Base-by-base conservation (phyloP, 2,113 vertebrate species). In the Sporophila hypoxantha region DNA sequence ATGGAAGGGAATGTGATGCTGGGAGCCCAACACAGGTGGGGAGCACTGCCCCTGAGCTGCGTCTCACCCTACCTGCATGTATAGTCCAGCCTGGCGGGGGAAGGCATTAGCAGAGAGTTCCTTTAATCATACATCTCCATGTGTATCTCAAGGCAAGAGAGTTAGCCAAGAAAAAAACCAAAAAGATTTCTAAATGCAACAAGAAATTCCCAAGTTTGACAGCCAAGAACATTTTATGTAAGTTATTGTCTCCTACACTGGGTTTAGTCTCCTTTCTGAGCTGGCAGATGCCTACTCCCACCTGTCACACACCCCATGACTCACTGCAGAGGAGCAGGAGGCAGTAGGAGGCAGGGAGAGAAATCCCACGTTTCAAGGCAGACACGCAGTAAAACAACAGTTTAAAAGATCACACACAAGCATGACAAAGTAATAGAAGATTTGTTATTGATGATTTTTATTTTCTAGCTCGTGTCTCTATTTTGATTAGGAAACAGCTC, bases 31-130 rank as follows among this genome's bases (percentile, higher is more conserved):
- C 10, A 47, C 15, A 10, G 29, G 26, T 32, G 30, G 25, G 10
- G 46, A 50, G 52, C 27, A 14, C 59, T 78, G 29, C 70, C 34
- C 29, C 29, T 62, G 17, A 68, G 64, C 39, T 76, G 34, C 29
- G 50, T 89, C 41, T 52, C 46, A 42, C 30, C 27, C 2, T 4
- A 12, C 3, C 19, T 66, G 66, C 1, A 34, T 17, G 26, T 6
- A 29, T 2, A 4, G 25, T 10, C 6, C 6, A 52, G 0, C 8
- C 21, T 47, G 30, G 21, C 29, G 12, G 17, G 4, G 10, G 8
- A 17, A 32, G 23, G 10, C 27, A 23, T 57, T 20, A 82, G 21
- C 37, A 69, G 34, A 53, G 8, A 7, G n/a, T 42, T 15, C 12
- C 21, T 73, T 37, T 6, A 55, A 22, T 37, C 57, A n/a, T 37